These are phyloP conservation scores for Microplitis demolitor DNA, from an alignment of 1,140 invertebrate genomes.

Conservation along the genomic window DNA sequence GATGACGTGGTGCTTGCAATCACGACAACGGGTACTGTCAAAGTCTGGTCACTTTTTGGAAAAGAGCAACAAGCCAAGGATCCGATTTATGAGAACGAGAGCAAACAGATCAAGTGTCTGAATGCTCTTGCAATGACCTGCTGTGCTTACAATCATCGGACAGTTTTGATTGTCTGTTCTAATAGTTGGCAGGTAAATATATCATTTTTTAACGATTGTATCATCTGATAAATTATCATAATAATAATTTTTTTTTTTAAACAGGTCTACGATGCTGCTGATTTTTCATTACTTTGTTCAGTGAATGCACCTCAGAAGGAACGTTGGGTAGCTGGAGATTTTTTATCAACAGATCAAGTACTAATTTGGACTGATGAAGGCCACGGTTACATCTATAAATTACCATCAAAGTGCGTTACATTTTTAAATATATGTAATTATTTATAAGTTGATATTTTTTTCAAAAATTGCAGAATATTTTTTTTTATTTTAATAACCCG, in stretches of 20 bases:
- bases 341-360: constrained; percentile 86
- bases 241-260: constrained; percentile 24
- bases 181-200: constrained; percentile 93
- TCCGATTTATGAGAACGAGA: constrained; percentile 96
- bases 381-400: constrained; percentile 91
- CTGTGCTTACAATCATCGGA: constrained; percentile 94
- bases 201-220: not conserved
- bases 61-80: constrained; percentile 86
- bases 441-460: not conserved
- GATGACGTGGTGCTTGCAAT: constrained; percentile 96
- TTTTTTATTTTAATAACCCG: too few species aligned
- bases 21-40: constrained; percentile 95
- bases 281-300: constrained; percentile 92
- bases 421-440: constrained; percentile 8
- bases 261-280: constrained; percentile 86
- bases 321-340: constrained; percentile 94
- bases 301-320: constrained; percentile 82
- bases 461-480: too few species aligned
- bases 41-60: constrained; percentile 94
- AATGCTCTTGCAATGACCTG: constrained; percentile 94
- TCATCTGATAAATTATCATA: not conserved
- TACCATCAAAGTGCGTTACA: constrained; percentile 88
- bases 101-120: constrained; percentile 92
- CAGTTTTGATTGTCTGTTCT: constrained; percentile 93
- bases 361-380: constrained; percentile 94